phyloP scores from a whole-genome alignment of 2,888 invertebrate species.

The Cryptus armator region DNA sequence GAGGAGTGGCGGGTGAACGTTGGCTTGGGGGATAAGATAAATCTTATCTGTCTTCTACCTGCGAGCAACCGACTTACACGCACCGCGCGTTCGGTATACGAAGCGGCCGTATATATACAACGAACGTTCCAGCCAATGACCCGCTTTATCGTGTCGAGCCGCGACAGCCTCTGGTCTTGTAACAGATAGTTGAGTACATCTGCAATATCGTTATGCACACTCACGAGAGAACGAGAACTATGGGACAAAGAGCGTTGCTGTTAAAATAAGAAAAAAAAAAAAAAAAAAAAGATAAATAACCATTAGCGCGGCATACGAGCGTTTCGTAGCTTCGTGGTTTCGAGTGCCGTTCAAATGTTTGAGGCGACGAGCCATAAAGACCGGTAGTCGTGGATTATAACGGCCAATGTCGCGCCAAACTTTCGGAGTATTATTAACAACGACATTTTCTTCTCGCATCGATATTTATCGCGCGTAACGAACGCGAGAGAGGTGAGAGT shows the following conservation, averaged over 20 bases:
- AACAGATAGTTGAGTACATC: slow-evolving; percentile 37
- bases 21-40: slow-evolving; percentile 59
- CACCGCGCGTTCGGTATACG: slow-evolving; percentile 4
- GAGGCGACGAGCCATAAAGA: not conserved
- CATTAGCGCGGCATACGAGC: too few species aligned
- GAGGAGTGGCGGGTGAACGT: slow-evolving; percentile 14
- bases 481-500: slow-evolving; percentile 1
- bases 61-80: slow-evolving; percentile 58
- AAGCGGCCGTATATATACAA: not conserved
- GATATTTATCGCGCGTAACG: slow-evolving; percentile 7
- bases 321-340: not conserved
- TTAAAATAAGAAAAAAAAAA: not conserved
- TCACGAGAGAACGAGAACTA: not conserved
- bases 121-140: slow-evolving; percentile 58
- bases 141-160: slow-evolving; percentile 50
- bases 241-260: slow-evolving; percentile 25
- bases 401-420: not conserved
- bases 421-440: not conserved
- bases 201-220: slow-evolving; percentile 10
- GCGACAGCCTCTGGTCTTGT: slow-evolving; percentile 53
- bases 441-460: not conserved
- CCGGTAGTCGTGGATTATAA: not conserved
- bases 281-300: not conserved
- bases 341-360: not conserved
- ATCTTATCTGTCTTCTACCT: slow-evolving; percentile 64